Evolutionary conservation across 2,797 vertebrate species (phyloP).

Genomic region (Crenichthys baileyi): DNA sequence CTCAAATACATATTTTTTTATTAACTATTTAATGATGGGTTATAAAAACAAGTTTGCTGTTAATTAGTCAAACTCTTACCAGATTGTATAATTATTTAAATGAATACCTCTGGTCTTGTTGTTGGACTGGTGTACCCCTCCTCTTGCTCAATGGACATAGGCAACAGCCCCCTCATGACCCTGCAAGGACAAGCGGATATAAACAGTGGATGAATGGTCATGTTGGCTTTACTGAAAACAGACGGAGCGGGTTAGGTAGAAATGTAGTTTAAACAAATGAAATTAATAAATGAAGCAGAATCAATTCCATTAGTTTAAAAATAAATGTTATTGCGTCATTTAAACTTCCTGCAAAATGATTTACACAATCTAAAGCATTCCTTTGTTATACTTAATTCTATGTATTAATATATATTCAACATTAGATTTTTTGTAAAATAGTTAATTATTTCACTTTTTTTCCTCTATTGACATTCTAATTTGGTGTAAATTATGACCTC

Average conservation of each 20-base stretch:
- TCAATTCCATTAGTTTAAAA: not conserved
- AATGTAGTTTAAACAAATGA: not conserved
- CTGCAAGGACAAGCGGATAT: no score
- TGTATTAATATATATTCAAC: not conserved
- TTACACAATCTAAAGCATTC: not conserved
- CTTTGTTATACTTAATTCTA: not conserved
- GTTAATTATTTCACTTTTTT: not conserved
- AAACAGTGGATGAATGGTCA: no score
- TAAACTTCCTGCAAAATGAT: not conserved
- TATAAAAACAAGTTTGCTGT: no score
- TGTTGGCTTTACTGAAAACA: not conserved
- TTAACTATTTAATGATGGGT: no score
- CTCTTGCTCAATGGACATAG: no score
- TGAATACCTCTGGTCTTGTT: not conserved
- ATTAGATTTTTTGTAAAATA: not conserved
- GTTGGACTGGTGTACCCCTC: not conserved
- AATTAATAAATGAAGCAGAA: not conserved
- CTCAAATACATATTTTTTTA: no score
- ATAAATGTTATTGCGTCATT: not conserved
- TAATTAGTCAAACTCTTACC: not conserved
- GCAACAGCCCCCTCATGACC: no score
- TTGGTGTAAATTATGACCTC: not conserved
- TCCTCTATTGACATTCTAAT: not conserved
- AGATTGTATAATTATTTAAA: not conserved
- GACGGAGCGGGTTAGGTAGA: not conserved